phyloP scores from a whole-genome alignment of 2,888 invertebrate genomes.

The Abrostola tripartita region DNA sequence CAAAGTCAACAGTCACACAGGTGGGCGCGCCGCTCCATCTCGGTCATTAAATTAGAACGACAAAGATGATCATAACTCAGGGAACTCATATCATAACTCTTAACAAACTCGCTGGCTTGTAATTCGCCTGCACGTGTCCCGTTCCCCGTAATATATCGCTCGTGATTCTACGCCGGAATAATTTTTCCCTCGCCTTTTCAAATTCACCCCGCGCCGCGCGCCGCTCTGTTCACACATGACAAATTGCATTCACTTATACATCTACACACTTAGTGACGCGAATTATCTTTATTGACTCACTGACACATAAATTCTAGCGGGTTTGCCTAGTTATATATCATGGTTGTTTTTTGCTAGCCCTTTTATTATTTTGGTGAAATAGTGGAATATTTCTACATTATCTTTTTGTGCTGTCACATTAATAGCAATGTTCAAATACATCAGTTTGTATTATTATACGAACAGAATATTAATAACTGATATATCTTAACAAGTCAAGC shows the following conservation, averaged over 20 bases:
- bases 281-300: conserved; percentile 55
- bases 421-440: conserved; percentile 1
- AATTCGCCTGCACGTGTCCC: conserved; percentile 45
- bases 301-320: conserved; percentile 40
- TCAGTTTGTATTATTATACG: background rate
- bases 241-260: conserved; percentile 50
- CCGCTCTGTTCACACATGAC: conserved; percentile 39
- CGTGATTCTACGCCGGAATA: conserved; percentile 37
- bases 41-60: conserved; percentile 44
- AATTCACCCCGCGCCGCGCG: conserved; percentile 31
- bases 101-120: conserved; percentile 45
- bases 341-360: conserved; percentile 14
- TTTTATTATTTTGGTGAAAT: background rate
- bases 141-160: conserved; percentile 36
- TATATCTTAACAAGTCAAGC: no score
- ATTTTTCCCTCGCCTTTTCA: conserved; percentile 49
- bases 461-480: background rate
- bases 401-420: background rate
- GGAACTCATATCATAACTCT: conserved; percentile 46
- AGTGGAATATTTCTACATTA: background rate
- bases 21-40: background rate
- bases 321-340: conserved; percentile 17
- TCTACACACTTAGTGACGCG: conserved; percentile 37
- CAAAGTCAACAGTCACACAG: conserved; percentile 12
- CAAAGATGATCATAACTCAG: conserved; percentile 48